Conservation (phyloP, 2,797 vertebrate genomes). For the Octomys mimax region DNA sequence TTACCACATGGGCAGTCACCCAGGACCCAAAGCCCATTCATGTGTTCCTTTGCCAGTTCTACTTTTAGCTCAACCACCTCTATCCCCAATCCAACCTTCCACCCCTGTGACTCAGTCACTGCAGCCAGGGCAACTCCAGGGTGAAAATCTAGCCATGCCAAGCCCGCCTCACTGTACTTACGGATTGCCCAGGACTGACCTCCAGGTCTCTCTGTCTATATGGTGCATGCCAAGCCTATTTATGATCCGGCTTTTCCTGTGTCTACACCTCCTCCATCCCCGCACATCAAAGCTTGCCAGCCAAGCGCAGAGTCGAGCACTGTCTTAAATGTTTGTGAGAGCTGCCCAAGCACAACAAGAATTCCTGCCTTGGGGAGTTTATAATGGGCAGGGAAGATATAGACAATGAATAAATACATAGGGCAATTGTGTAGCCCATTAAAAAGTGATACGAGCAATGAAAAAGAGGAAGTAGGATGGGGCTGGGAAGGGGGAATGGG, state of each 20-base stretch:
- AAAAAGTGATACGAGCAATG: too few species aligned
- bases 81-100: neutral
- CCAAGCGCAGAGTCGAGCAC: rapidly evolving
- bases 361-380: too few species aligned
- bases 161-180: rapidly evolving
- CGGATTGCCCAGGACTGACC: too few species aligned
- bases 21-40: rapidly evolving
- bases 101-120: rapidly evolving
- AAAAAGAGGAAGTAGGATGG: neutral
- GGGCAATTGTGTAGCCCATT: rapidly evolving
- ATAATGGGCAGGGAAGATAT: rapidly evolving
- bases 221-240: neutral
- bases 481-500: too few species aligned
- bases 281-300: neutral
- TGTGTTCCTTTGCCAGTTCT: rapidly evolving
- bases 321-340: neutral
- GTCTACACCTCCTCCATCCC: neutral
- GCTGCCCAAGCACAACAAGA: rapidly evolving
- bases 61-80: neutral
- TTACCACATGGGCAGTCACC: rapidly evolving
- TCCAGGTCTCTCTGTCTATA: neutral
- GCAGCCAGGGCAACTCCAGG: neutral
- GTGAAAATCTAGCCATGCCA: rapidly evolving
- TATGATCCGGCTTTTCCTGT: rapidly evolving
- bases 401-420: neutral